Conservation (phyloP, 2,113 vertebrate genomes). For the Chionomys nivalis region DNA sequence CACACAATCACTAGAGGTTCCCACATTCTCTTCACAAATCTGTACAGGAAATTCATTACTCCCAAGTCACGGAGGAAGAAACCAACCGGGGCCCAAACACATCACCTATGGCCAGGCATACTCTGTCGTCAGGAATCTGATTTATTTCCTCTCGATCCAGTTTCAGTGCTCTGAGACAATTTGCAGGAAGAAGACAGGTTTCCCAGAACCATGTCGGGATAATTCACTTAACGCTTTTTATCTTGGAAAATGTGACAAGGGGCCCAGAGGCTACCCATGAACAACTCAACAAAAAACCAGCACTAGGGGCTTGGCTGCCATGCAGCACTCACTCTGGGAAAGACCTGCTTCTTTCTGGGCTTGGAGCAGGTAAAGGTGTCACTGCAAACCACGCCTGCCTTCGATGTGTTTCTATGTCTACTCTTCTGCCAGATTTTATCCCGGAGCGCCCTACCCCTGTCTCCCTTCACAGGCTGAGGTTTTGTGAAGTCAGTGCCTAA, state of each 20-base stretch:
- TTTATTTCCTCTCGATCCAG: neutral
- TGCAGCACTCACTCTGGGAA: neutral
- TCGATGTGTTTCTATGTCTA: neutral
- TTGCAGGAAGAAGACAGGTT: neutral
- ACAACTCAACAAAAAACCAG: neutral
- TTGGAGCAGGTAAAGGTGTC: neutral
- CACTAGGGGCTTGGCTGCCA: neutral
- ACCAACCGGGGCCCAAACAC: neutral
- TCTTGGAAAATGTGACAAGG: neutral
- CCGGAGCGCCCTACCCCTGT: neutral
- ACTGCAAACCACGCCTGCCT: neutral
- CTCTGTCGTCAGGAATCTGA: neutral
- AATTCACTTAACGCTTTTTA: neutral
- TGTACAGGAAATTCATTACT: neutral
- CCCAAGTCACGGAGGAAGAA: neutral
- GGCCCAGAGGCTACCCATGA: neutral
- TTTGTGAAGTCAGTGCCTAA: neutral
- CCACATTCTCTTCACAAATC: neutral
- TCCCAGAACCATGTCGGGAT: neutral
- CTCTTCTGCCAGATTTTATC: neutral
- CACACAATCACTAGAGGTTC: neutral
- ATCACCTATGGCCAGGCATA: neutral
- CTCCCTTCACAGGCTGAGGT: neutral
- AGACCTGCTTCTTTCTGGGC: neutral
- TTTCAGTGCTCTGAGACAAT: neutral